Conservation (phyloP, 2,113 vertebrate genomes). For the Origma solitaria region DNA sequence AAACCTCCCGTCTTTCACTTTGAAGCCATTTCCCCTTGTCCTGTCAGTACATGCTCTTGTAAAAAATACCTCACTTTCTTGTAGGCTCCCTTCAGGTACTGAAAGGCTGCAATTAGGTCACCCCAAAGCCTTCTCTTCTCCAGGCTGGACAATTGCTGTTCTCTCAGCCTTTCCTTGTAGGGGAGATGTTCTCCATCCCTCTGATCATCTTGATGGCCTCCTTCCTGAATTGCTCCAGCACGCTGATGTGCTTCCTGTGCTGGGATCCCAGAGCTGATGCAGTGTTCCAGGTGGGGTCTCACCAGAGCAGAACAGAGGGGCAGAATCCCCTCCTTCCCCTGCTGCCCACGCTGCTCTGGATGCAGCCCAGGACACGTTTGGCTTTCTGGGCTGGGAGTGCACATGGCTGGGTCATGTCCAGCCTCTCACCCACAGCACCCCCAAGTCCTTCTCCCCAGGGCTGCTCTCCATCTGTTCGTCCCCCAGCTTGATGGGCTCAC, state of each 20-base stretch:
- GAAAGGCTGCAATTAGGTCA: not conserved
- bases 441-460: not conserved
- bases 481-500: fast-evolving
- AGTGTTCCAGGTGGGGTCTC: not conserved
- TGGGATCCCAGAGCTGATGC: not conserved
- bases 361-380: not conserved
- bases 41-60: not conserved
- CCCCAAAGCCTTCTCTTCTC: not conserved
- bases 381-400: not conserved
- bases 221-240: fast-evolving
- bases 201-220: not conserved
- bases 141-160: not conserved
- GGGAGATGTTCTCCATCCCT: not conserved
- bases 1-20: not conserved
- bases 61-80: not conserved
- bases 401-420: not conserved
- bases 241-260: not conserved
- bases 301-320: not conserved
- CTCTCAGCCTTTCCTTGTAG: not conserved
- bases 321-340: not conserved
- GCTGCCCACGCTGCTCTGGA: not conserved
- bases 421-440: not conserved
- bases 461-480: not conserved
- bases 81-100: not conserved
- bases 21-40: not conserved